Percentiles rank a stretch among this genome's conserved stretches.
phyloP scores from a whole-genome alignment of 2,113 vertebrate genomes.

The Sinocyclocheilus grahami region DNA sequence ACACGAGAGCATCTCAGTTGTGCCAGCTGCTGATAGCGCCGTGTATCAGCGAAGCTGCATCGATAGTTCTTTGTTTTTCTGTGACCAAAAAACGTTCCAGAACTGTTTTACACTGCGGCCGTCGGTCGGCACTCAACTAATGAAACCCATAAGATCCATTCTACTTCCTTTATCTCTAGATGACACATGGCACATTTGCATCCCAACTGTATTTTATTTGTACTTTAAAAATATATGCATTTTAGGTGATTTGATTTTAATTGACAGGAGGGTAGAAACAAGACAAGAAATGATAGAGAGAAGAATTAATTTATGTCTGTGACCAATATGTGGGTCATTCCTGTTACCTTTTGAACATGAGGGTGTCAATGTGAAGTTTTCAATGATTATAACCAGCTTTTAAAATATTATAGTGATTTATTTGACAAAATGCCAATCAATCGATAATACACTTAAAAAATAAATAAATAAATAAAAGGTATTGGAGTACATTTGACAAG shows the following conservation, averaged over 20 bases:
- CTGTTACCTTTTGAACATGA: neutral
- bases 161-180: neutral
- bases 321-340: neutral
- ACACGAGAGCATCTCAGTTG: conserved; percentile 52
- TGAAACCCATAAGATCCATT: conserved; percentile 3
- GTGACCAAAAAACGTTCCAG: conserved; percentile 54
- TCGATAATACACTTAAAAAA: too few relatives aligned
- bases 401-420: neutral
- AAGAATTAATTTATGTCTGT: neutral
- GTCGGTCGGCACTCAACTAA: neutral
- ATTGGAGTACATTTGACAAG: too few relatives aligned
- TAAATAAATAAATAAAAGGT: too few relatives aligned
- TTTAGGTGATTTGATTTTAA: neutral
- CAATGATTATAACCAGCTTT: neutral
- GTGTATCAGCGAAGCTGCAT: conserved; percentile 68
- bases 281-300: neutral
- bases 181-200: conserved; percentile 20
- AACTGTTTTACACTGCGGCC: neutral
- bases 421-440: neutral
- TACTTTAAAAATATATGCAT: neutral
- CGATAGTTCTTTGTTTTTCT: conserved; percentile 63
- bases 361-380: neutral
- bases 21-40: conserved; percentile 66
- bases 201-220: neutral
- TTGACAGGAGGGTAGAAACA: neutral